Evolutionary conservation across 2,113 vertebrate genomes (phyloP).

Genomic region (Calypte anna): DNA sequence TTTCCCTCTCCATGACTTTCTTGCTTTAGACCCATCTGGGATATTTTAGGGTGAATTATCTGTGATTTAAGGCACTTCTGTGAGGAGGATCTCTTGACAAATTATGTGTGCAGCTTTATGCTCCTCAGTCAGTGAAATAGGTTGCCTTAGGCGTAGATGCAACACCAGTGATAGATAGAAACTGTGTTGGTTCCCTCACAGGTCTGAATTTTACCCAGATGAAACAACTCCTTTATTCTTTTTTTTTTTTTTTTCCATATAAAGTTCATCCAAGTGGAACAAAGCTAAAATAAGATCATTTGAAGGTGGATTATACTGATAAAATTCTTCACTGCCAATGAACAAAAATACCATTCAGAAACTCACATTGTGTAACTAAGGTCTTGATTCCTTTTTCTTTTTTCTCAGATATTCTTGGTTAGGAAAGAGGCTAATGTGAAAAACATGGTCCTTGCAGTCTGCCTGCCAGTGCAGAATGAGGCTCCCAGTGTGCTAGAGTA

Average conservation of each 20-base stretch:
- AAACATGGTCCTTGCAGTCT: slow-evolving; percentile 80
- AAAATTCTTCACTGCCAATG: not conserved
- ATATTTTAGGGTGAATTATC: not conserved
- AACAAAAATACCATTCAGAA: slow-evolving; percentile 1
- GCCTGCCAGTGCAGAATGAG: slow-evolving; percentile 74
- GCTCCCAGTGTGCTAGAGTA: slow-evolving; percentile 75
- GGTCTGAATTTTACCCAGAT: not conserved
- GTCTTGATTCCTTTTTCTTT: not conserved
- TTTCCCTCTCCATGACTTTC: not conserved
- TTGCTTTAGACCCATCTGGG: not conserved
- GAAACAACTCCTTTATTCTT: not conserved
- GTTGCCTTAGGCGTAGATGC: not conserved
- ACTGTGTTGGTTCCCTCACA: not conserved
- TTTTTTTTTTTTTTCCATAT: not conserved
- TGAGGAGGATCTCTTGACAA: not conserved
- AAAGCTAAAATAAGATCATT: slow-evolving; percentile 10
- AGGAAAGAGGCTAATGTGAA: slow-evolving; percentile 75
- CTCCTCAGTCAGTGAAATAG: not conserved
- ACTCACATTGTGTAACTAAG: not conserved
- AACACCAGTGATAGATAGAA: not conserved
- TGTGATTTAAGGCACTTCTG: not conserved
- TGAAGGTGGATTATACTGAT: not conserved
- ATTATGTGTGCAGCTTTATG: not conserved
- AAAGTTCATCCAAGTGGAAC: not conserved
- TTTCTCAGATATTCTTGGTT: slow-evolving; percentile 83